Percentiles rank a stretch among this genome's conserved stretches.
These are phyloP conservation scores for Theodoxus fluviatilis DNA, from an alignment of 2,888 invertebrate genomes.

Conservation along the genomic window DNA sequence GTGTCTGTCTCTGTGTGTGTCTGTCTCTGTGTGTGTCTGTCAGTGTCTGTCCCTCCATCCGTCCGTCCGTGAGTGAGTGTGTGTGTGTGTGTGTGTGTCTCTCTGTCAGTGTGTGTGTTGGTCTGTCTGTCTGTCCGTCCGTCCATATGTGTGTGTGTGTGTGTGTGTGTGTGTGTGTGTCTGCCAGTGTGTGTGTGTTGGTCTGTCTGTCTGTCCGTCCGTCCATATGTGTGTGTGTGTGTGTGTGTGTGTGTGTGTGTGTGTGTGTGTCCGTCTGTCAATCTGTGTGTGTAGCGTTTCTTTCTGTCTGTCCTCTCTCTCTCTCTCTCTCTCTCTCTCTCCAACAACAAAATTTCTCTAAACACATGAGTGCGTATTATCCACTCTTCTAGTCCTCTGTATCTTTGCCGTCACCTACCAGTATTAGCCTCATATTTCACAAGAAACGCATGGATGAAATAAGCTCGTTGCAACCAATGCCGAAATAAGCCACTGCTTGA, in stretches of 20 bases:
- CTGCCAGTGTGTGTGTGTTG: background rate
- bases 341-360: too few species aligned
- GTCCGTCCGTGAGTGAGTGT: background rate
- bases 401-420: too few species aligned
- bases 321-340: too few species aligned
- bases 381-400: too few species aligned
- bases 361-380: too few species aligned
- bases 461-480: too few species aligned
- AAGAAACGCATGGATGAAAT: too few species aligned
- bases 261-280: background rate
- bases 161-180: background rate
- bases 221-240: background rate
- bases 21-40: constrained; percentile 11
- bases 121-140: background rate
- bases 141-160: constrained; percentile 6
- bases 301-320: background rate
- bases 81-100: constrained; percentile 12
- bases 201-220: background rate
- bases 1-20: constrained; percentile 16
- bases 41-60: background rate
- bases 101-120: background rate
- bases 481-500: too few species aligned
- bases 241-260: constrained; percentile 5
- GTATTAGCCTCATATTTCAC: too few species aligned
- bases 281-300: background rate